Evolutionary conservation across 2,113 vertebrate species (phyloP).

Genomic region (Macaca fascicularis): DNA sequence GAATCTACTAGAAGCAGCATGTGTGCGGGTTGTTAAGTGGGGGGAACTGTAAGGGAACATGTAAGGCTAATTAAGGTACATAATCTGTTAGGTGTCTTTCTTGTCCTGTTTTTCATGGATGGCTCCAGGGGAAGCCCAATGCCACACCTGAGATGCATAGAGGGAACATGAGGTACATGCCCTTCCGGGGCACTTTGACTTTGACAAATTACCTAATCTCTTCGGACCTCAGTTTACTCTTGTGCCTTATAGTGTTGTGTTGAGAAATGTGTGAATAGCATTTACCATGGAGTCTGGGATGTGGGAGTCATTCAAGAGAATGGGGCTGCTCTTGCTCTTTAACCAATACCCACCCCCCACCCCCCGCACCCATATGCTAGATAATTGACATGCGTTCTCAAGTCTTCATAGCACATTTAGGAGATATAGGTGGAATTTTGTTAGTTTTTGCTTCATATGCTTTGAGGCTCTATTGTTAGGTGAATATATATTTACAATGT

Average conservation of each 20-base stretch:
- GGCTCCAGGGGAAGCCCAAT: not conserved
- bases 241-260: not conserved
- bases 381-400: not conserved
- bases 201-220: not conserved
- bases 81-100: not conserved
- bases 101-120: not conserved
- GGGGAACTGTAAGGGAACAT: not conserved
- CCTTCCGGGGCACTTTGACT: not conserved
- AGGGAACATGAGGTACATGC: fast-evolving
- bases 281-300: not conserved
- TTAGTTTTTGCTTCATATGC: not conserved
- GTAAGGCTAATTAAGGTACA: not conserved
- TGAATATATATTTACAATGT: not conserved
- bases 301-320: not conserved
- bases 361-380: fast-evolving
- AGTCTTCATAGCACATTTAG: not conserved
- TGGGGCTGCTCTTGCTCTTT: not conserved
- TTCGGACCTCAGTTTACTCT: not conserved
- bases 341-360: not conserved
- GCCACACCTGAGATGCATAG: fast-evolving
- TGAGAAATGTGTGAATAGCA: not conserved
- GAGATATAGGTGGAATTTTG: not conserved
- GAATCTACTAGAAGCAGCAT: not conserved
- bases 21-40: not conserved
- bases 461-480: not conserved